A percentile compares a stretch with the other conserved stretches of the same genome.
Conservation (phyloP, 2,888 invertebrate genomes). For the Aspidapion aeneum region DNA sequence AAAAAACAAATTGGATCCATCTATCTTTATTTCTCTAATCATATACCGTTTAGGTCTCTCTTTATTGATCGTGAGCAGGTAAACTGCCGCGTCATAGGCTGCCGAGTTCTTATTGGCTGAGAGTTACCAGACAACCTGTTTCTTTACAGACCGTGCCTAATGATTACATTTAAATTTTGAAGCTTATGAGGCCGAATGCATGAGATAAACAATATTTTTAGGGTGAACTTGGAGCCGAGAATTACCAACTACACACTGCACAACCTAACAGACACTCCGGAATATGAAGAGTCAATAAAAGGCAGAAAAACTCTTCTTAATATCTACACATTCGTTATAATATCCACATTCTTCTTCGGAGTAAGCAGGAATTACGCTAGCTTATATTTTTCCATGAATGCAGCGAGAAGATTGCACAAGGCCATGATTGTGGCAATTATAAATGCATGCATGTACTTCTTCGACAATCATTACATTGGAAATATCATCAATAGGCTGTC, state of each 20-base stretch:
- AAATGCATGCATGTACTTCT: conserved; percentile 52
- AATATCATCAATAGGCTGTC: conserved; percentile 57
- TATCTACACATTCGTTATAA: conserved; percentile 25
- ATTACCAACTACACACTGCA: conserved; percentile 20
- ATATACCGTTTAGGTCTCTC: no score
- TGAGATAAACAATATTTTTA: no score
- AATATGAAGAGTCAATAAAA: conserved; percentile 18
- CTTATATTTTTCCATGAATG: conserved; percentile 29
- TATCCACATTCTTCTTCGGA: conserved; percentile 17
- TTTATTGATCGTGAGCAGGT: no score
- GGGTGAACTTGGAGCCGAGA: conserved; percentile 31
- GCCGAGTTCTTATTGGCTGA: no score
- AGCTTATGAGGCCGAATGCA: no score
- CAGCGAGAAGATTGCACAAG: conserved; percentile 53
- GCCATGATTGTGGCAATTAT: conserved; percentile 52
- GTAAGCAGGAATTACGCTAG: conserved; percentile 25
- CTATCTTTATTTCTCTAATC: no score
- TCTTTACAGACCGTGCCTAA: no score
- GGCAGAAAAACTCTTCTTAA: conserved; percentile 24
- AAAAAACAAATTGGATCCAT: no score
- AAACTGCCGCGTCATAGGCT: no score
- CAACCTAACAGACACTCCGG: conserved; percentile 27
- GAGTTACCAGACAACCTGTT: no score
- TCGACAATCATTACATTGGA: conserved; percentile 43
- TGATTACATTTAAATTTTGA: no score